Evolutionary conservation across 2,888 invertebrate species (phyloP).

Genomic region (Calameuta filiformis): DNA sequence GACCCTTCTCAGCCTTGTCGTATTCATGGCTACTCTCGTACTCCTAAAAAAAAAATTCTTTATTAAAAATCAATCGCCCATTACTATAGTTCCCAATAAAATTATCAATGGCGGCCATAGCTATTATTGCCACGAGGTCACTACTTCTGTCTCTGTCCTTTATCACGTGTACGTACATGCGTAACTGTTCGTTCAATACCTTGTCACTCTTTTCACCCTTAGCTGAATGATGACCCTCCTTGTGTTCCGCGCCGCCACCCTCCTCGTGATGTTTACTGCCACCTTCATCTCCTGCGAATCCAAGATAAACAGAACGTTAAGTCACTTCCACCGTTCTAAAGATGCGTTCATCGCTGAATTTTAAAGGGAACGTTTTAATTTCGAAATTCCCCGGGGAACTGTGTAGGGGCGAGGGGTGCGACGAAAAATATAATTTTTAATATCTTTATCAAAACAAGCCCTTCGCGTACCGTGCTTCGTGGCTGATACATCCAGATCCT

Average conservation of each 20-base stretch:
- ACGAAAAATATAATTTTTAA: neutral
- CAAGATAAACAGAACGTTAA: conserved; percentile 23
- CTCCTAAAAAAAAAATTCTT: conserved; percentile 34
- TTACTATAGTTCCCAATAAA: neutral
- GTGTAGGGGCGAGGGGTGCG: too few relatives aligned
- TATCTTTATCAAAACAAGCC: neutral
- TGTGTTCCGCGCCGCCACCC: conserved; percentile 37
- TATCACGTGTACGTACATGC: neutral
- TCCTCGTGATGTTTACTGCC: conserved; percentile 37
- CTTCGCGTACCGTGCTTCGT: conserved; percentile 30
- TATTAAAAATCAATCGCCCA: neutral
- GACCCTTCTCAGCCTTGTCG: conserved; percentile 74
- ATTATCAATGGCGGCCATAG: neutral
- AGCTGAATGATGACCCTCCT: conserved; percentile 40
- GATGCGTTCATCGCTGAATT: neutral
- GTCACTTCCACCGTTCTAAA: neutral
- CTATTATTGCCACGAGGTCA: neutral
- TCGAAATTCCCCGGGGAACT: too few relatives aligned
- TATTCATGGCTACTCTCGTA: conserved; percentile 71
- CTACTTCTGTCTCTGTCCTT: neutral
- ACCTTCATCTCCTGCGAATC: conserved; percentile 23
- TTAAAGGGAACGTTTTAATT: neutral
- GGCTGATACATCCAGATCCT: conserved; percentile 46
- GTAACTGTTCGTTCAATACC: conserved; percentile 31
- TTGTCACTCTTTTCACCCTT: conserved; percentile 45